Percentiles rank a stretch among this genome's conserved stretches.
Conservation (phyloP, 2,888 invertebrate genomes). For the Andrena fulva region DNA sequence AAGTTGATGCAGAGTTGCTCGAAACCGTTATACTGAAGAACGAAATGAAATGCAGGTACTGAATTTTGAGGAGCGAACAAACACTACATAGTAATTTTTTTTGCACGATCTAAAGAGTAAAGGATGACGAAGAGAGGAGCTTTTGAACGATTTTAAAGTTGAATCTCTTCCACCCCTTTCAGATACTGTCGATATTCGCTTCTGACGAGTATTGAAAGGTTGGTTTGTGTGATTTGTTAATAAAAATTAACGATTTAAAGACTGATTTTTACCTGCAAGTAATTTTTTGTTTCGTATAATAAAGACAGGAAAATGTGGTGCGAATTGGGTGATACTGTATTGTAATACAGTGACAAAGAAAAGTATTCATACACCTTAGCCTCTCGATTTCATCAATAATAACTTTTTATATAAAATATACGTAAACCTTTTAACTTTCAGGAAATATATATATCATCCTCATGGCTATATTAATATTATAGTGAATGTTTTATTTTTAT, state of each 20-base stretch:
- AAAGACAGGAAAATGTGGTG: neutral
- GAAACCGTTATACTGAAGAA: slow-evolving; percentile 96
- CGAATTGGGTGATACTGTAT: no score
- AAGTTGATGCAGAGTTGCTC: slow-evolving; percentile 99
- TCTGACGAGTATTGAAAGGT: neutral
- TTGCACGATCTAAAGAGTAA: neutral
- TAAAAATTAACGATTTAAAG: neutral
- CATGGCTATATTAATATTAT: no score
- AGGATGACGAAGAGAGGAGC: neutral
- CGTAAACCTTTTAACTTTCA: no score
- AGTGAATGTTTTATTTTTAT: no score
- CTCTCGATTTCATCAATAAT: no score
- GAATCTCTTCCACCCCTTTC: neutral
- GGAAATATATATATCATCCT: no score
- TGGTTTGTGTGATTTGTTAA: neutral
- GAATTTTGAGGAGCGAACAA: neutral
- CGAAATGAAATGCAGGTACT: slow-evolving; percentile 30
- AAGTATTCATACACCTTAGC: no score
- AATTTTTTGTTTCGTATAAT: neutral
- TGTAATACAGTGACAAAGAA: no score
- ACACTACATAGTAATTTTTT: neutral
- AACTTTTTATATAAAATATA: no score
- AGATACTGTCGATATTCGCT: neutral
- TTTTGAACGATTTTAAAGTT: neutral
- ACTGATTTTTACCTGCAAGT: neutral